A percentile compares a stretch with the other conserved stretches of the same genome.
Evolutionary conservation across 2,113 vertebrate genomes (phyloP).

Genomic region (Vidua chalybeata): DNA sequence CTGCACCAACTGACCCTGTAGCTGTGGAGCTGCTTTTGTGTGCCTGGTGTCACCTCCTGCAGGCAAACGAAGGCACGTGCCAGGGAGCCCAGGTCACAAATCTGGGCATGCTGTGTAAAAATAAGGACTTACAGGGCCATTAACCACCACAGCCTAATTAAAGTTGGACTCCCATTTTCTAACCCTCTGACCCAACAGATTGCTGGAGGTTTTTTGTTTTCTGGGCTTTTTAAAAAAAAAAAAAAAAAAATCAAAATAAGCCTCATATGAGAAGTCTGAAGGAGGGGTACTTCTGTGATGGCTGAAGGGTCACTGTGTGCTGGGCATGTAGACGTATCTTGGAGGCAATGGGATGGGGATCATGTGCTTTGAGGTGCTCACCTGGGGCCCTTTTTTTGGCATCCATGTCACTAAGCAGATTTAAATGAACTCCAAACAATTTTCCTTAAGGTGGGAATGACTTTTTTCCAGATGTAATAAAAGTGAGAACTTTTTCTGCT

Average conservation of each 20-base stretch:
- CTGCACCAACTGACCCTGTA: constrained; percentile 32
- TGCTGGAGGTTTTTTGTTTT: neutral
- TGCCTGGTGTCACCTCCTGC: constrained; percentile 24
- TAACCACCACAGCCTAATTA: constrained; percentile 39
- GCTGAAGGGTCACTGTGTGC: neutral
- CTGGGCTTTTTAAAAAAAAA: neutral
- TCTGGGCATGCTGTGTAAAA: neutral
- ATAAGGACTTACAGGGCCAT: neutral
- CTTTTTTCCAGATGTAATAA: neutral
- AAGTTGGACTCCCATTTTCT: constrained; percentile 3
- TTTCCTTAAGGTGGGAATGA: neutral
- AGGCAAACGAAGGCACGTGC: constrained; percentile 20
- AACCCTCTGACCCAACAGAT: neutral
- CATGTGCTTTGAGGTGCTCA: neutral
- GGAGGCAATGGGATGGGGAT: neutral
- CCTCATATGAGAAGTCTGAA: neutral
- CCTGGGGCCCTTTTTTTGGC: neutral
- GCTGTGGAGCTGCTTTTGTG: constrained; percentile 4
- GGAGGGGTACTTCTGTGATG: neutral
- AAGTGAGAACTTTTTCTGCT: neutral
- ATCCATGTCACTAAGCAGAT: rapidly evolving
- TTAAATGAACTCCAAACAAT: neutral
- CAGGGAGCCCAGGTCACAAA: constrained; percentile 20
- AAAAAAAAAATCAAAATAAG: neutral
- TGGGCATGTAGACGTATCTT: rapidly evolving